Evolutionary conservation across 2,797 vertebrate genomes (phyloP).

Genomic region (Yasuhikotakia modesta): DNA sequence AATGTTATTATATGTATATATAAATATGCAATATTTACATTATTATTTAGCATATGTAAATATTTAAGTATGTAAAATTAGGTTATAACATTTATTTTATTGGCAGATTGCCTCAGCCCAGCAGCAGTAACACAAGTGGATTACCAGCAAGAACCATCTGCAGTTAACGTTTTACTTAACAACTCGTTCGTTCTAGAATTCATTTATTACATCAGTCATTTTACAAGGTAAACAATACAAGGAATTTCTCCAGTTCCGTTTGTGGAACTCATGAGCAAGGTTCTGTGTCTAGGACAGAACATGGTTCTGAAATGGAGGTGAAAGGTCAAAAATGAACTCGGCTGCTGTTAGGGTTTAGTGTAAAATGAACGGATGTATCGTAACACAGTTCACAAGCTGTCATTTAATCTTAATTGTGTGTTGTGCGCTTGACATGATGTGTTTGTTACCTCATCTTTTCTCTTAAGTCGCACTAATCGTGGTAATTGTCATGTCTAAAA

Average conservation of each 20-base stretch:
- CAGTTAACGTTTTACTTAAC: slow-evolving; percentile 42
- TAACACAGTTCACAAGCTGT: not conserved
- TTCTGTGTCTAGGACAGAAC: not conserved
- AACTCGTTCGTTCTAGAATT: not conserved
- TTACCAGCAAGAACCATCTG: slow-evolving; percentile 42
- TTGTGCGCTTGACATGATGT: not conserved
- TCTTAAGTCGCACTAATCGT: not conserved
- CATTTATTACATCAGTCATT: slow-evolving; percentile 37
- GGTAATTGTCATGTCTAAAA: not conserved
- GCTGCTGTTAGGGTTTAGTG: too few relatives aligned
- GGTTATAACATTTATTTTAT: slow-evolving; percentile 8
- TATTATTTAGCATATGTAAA: not conserved
- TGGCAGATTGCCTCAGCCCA: slow-evolving; percentile 61
- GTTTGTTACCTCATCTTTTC: not conserved
- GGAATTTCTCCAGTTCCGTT: not conserved
- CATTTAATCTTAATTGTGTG: not conserved
- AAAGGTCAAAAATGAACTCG: not conserved
- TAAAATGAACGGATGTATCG: not conserved
- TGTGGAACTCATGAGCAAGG: not conserved
- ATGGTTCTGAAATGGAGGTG: not conserved
- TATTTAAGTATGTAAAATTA: not conserved
- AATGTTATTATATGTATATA: too few relatives aligned
- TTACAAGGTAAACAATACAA: slow-evolving; percentile 13
- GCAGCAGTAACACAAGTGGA: slow-evolving; percentile 40
- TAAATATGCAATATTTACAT: too few relatives aligned